phyloP scores from a whole-genome alignment of 1,140 invertebrate species.

The Drosophila sproati region DNA sequence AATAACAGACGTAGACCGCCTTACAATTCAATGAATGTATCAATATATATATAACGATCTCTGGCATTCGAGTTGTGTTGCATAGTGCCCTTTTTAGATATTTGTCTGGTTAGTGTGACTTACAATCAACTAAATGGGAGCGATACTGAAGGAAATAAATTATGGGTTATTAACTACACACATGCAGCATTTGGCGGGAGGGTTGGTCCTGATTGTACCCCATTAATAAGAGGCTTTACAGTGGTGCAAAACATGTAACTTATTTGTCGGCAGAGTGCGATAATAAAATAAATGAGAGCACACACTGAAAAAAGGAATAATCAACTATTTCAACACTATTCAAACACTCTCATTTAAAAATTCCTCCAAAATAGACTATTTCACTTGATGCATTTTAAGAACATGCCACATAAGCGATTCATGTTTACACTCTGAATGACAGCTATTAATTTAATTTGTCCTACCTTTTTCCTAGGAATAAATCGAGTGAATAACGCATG shows the following conservation, averaged over 20 bases:
- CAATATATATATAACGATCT: background rate
- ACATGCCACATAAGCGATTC: no score
- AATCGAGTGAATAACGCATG: no score
- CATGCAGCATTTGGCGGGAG: background rate
- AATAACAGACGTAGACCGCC: slow-evolving; percentile 23
- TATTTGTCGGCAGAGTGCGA: background rate
- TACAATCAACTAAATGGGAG: background rate
- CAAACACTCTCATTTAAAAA: no score
- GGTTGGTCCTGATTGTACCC: slow-evolving; percentile 7
- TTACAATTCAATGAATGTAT: background rate
- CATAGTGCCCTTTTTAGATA: slow-evolving; percentile 21
- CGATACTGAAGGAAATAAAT: slow-evolving; percentile 40
- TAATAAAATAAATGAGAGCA: no score
- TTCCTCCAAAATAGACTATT: no score
- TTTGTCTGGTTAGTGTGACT: background rate
- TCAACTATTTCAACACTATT: background rate
- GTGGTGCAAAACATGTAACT: slow-evolving; percentile 22
- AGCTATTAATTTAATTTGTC: no score
- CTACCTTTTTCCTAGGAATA: no score
- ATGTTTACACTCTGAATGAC: no score
- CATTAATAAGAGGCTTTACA: slow-evolving; percentile 29
- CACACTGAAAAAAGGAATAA: background rate
- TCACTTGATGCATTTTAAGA: no score
- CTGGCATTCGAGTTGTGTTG: slow-evolving; percentile 15
- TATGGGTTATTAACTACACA: slow-evolving; percentile 51